Evolutionary conservation across 92 coral and sea anemone genomes (phyloP).

Genomic region (Porites evermanni): DNA sequence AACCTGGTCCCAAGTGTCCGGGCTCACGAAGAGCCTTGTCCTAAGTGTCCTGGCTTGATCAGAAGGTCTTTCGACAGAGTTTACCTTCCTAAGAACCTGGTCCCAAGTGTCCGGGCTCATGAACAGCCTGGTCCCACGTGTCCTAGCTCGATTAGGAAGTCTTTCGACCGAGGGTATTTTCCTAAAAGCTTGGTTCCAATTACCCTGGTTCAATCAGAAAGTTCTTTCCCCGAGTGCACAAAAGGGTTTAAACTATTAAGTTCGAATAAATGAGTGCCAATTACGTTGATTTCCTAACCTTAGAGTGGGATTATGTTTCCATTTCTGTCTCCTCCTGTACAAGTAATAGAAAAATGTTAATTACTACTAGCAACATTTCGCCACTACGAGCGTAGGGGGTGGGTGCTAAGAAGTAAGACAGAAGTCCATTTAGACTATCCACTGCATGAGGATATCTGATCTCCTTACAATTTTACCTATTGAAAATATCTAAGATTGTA

Average conservation of each 20-base stretch:
- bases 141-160: background rate
- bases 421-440: constrained; percentile 13
- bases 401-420: constrained; percentile 23
- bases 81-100: too few species aligned
- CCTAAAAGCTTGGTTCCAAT: constrained; percentile 1
- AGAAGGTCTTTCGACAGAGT: too few species aligned
- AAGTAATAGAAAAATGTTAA: constrained; percentile 14
- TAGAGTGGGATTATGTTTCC: constrained; percentile 9
- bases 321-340: constrained; percentile 26
- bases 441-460: constrained; percentile 1
- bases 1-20: too few species aligned
- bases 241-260: constrained; percentile 3
- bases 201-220: constrained; percentile 8
- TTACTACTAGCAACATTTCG: background rate
- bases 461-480: constrained; percentile 5
- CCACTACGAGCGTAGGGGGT: constrained; percentile 6
- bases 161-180: background rate
- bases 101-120: too few species aligned
- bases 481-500: constrained; percentile 13
- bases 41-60: too few species aligned
- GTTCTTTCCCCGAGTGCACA: too few species aligned
- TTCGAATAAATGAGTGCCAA: constrained; percentile 4
- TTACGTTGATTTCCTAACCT: constrained; percentile 21
- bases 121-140: too few species aligned
- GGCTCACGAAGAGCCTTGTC: too few species aligned